Percentiles rank a stretch among this genome's conserved stretches.
Conservation (phyloP, 2,888 invertebrate species). For the Melinopterus prodromus region DNA sequence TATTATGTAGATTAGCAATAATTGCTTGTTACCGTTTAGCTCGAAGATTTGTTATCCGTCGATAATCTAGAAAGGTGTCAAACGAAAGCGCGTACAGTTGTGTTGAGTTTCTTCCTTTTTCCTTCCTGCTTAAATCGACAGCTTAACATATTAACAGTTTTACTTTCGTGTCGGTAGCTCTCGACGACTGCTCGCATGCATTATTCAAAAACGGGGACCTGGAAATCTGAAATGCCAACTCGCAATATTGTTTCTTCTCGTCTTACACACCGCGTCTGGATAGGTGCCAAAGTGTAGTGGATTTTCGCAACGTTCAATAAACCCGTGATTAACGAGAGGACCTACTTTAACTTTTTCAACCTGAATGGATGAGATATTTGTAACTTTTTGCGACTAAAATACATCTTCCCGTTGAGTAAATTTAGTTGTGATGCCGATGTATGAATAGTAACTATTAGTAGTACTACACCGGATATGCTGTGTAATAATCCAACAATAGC, state of each 20-base stretch:
- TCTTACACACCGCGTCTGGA: too few relatives aligned
- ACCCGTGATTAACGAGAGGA: too few relatives aligned
- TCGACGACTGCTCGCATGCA: background rate
- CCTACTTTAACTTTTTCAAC: too few relatives aligned
- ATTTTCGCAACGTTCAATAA: too few relatives aligned
- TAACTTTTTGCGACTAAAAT: too few relatives aligned
- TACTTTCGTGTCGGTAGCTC: background rate
- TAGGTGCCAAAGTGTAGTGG: too few relatives aligned
- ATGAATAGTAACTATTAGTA: too few relatives aligned
- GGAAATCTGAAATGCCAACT: background rate
- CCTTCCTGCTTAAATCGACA: background rate
- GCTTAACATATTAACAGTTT: conserved; percentile 4
- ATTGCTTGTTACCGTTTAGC: background rate
- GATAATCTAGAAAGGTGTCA: background rate
- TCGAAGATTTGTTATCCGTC: background rate
- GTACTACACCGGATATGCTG: too few relatives aligned
- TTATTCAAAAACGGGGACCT: background rate
- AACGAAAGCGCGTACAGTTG: background rate
- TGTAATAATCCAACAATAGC: background rate
- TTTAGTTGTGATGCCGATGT: too few relatives aligned
- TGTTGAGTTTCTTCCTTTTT: background rate
- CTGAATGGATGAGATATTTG: too few relatives aligned
- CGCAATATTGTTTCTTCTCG: background rate
- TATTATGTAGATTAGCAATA: background rate
- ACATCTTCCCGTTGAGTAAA: too few relatives aligned